Evolutionary conservation across 2,113 vertebrate species (phyloP).

Genomic region (Laterallus jamaicensis): DNA sequence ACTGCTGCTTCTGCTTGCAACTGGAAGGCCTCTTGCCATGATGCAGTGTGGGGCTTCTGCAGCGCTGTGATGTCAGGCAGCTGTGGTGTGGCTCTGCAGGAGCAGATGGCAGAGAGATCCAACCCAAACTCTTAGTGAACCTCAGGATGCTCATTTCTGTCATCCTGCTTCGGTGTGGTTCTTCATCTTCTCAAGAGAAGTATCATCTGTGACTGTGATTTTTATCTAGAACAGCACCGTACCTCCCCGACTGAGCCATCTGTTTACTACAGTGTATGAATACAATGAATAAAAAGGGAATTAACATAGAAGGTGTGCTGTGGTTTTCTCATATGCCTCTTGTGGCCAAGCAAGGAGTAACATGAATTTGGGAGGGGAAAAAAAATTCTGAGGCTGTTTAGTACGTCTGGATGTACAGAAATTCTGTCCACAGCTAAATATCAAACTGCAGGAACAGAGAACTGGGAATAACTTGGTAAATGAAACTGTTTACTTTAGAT

Average conservation of each 20-base stretch:
- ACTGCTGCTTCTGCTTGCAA: not conserved
- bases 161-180: not conserved
- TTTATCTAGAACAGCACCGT: not conserved
- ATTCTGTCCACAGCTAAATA: not conserved
- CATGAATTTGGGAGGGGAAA: not conserved
- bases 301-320: not conserved
- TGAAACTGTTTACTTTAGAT: not conserved
- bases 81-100: not conserved
- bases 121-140: not conserved
- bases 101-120: not conserved
- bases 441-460: not conserved
- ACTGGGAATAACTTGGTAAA: not conserved
- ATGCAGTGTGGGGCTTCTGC: not conserved
- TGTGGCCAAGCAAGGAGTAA: not conserved
- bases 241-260: not conserved
- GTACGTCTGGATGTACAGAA: not conserved
- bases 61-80: not conserved
- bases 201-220: not conserved
- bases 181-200: not conserved
- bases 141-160: not conserved
- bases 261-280: not conserved
- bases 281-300: not conserved
- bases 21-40: rapidly evolving
- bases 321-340: not conserved
- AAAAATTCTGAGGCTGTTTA: not conserved